These are phyloP conservation scores for Holothuria scabra DNA, from an alignment of 53 echinoderm and acorn worm species.

Conservation along the genomic window DNA sequence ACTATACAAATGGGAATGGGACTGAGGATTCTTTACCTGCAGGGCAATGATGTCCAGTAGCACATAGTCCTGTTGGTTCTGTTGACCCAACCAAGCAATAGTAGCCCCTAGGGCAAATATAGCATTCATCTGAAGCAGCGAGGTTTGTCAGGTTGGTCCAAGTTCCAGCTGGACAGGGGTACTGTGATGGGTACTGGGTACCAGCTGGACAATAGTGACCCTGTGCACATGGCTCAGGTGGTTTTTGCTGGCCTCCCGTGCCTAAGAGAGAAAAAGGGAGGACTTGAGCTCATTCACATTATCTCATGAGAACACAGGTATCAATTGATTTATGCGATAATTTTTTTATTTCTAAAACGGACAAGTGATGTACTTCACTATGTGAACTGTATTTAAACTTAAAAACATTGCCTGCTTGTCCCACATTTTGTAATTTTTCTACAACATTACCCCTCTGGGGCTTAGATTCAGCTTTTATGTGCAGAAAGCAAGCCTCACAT, in stretches of 20 bases:
- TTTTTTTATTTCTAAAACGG: too few species aligned
- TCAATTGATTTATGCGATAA: neutral
- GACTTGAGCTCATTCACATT: neutral
- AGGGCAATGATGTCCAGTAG: slow-evolving; percentile 96
- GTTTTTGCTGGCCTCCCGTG: slow-evolving; percentile 83
- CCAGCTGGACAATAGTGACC: slow-evolving; percentile 92
- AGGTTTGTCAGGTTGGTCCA: slow-evolving; percentile 96
- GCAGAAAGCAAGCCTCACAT: too few species aligned
- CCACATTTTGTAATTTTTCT: too few species aligned
- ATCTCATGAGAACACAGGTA: neutral
- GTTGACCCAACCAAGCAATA: slow-evolving; percentile 83
- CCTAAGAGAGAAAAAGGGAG: slow-evolving; percentile 48
- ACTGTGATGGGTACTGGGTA: slow-evolving; percentile 89
- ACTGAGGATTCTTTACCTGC: slow-evolving; percentile 55
- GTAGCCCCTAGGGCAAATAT: slow-evolving; percentile 84
- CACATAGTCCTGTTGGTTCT: slow-evolving; percentile 79
- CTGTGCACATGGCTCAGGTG: slow-evolving; percentile 77
- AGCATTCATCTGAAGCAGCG: slow-evolving; percentile 76
- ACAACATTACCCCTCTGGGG: too few species aligned
- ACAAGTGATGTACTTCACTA: too few species aligned
- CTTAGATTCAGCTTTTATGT: too few species aligned
- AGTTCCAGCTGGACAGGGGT: slow-evolving; percentile 94
- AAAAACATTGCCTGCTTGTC: too few species aligned
- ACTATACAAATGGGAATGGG: too few species aligned
- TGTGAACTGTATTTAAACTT: too few species aligned